Base-by-base conservation (phyloP, 2,888 invertebrate genomes). In the Augochlorella aurata region DNA sequence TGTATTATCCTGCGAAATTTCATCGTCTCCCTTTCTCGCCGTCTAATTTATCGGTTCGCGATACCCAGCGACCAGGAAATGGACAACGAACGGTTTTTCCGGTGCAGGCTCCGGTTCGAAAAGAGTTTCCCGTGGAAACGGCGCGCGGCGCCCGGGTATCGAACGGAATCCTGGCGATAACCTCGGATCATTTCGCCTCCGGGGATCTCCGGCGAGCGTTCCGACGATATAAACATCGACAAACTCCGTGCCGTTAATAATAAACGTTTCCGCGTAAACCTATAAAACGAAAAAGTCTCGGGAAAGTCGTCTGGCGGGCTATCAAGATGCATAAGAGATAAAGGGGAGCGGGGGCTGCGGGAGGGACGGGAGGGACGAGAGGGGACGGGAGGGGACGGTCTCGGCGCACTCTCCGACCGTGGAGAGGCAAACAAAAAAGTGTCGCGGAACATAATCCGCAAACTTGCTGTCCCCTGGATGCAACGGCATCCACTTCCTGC, bases 1-100 rank as follows among this genome's bases (percentile, higher is more conserved):
- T 70, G 66, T 66, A 81, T 81, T 81, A 81, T 81, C 74, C 81
- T 58, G 81, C 45, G 69, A 81, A 81, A 81, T 81, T 80, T 80
- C 81, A 69, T 81, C 81, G 74, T 65, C 68, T 65, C 68, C 68
- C 18, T 73, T 79, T 73, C 81, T 70, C 74, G 66, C 66, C 74
- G 81, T 81, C 63, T 82, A 82, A 82, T 82, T 82, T 82, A 79
- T 82, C 29, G 76, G 75, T 14, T 49, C 50, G 50, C 68, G 68
- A 82, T 73, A 76, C 75, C 49, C 61, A 29, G 47, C 61, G 74
- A 52, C 38, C 72, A 24, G 72, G 63, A 76, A 82, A 81, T 74
- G 72, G 82, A 76, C 82, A 81, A 72, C 75, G 58, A 58, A 44
- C 52, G 44, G 68, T 63, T 81, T 80, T 74, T 67, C 66, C 74